A percentile compares a stretch with the other conserved stretches of the same genome.
Evolutionary conservation across 2,797 vertebrate species (phyloP).

Genomic region (Botia almorhae): DNA sequence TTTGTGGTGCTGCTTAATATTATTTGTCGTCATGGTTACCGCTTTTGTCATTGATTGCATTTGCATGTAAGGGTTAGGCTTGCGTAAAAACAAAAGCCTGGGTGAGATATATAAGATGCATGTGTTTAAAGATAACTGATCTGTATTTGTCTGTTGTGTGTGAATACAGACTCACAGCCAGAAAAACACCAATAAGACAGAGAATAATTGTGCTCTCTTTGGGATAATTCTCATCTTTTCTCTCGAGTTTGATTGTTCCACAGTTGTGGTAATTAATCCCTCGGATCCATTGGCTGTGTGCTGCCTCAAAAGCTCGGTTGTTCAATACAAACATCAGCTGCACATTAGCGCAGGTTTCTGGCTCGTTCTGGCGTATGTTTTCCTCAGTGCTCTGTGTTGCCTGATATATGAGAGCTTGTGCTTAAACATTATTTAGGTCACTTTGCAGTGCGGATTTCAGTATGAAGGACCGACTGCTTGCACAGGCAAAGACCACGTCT

Average conservation of each 20-base stretch:
- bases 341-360: conserved; percentile 15
- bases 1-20: background rate
- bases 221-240: conserved; percentile 52
- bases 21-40: background rate
- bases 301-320: background rate
- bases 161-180: conserved; percentile 2
- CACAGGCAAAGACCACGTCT: too few species aligned
- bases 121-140: background rate
- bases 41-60: background rate
- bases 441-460: background rate
- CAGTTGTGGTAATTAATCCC: conserved; percentile 66
- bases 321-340: background rate
- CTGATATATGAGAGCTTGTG: background rate
- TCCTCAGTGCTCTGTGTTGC: background rate
- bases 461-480: too few species aligned
- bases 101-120: background rate
- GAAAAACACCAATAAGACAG: conserved; percentile 18
- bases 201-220: conserved; percentile 53
- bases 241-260: conserved; percentile 54
- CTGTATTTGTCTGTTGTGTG: background rate
- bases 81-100: background rate
- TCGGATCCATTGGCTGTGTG: conserved; percentile 45
- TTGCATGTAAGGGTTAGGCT: background rate
- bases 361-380: background rate
- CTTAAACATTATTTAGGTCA: conserved; percentile 14